phyloP scores from a whole-genome alignment of 2,888 invertebrate genomes.

The Polyommatus icarus region DNA sequence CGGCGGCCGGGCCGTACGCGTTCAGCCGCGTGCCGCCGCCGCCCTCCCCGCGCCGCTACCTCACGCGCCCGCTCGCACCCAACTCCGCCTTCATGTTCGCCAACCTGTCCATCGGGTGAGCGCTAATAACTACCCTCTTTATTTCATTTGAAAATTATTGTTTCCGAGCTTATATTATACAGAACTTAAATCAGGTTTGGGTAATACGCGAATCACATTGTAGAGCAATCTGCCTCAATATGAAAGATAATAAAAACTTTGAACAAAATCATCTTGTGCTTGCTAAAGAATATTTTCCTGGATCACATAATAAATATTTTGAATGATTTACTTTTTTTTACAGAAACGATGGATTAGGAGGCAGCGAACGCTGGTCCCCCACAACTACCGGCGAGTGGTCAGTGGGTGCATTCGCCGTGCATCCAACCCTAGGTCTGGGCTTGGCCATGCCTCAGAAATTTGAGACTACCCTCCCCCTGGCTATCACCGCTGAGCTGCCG shows the following conservation, averaged over 20 bases:
- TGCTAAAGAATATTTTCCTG: too few relatives aligned
- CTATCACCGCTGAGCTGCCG: constrained; percentile 92
- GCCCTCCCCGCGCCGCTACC: constrained; percentile 89
- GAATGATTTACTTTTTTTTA: constrained; percentile 33
- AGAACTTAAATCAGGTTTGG: too few relatives aligned
- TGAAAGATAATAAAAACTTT: too few relatives aligned
- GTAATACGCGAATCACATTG: not conserved
- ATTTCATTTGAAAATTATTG: not conserved
- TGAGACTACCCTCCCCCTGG: constrained; percentile 83
- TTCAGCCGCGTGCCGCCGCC: constrained; percentile 93
- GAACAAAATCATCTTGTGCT: too few relatives aligned
- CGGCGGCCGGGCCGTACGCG: constrained; percentile 93
- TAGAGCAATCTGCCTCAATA: not conserved
- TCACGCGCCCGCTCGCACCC: constrained; percentile 82
- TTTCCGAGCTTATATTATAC: not conserved
- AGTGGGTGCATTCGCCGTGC: constrained; percentile 72
- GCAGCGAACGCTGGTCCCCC: constrained; percentile 65
- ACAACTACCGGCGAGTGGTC: constrained; percentile 59
- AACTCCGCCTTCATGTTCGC: constrained; percentile 91
- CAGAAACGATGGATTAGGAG: constrained; percentile 68
- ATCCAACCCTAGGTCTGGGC: constrained; percentile 68
- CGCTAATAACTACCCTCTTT: not conserved
- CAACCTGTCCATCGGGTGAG: constrained; percentile 89
- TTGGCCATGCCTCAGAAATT: constrained; percentile 60
- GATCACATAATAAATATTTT: not conserved